phyloP scores from a whole-genome alignment of 2,888 invertebrate genomes.

The Chalcosyrphus nemorum region DNA sequence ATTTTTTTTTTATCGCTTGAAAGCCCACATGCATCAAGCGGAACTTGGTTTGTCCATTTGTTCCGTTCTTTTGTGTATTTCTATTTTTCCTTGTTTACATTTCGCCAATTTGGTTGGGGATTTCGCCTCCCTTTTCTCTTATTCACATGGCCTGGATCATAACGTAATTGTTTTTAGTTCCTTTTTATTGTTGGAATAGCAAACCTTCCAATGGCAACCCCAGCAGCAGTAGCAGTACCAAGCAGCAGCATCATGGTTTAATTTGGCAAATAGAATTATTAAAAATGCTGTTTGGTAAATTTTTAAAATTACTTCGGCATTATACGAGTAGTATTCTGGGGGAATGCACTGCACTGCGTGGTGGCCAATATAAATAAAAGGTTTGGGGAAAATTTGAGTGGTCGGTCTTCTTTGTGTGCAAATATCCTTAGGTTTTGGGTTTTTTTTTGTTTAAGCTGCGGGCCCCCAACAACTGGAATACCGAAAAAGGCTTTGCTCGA shows the following conservation, averaged over 20 bases:
- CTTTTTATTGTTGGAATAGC: constrained; percentile 37
- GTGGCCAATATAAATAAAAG: constrained; percentile 49
- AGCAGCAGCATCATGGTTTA: constrained; percentile 62
- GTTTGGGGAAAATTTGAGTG: constrained; percentile 62
- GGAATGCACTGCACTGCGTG: constrained; percentile 47
- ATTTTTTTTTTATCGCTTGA: constrained; percentile 23
- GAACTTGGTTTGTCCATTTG: constrained; percentile 23
- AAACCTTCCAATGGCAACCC: not conserved
- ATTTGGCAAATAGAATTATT: constrained; percentile 74
- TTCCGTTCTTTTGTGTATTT: constrained; percentile 5
- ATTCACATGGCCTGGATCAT: constrained; percentile 23
- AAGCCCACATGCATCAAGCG: constrained; percentile 18
- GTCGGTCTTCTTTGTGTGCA: constrained; percentile 58
- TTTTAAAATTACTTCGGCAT: constrained; percentile 67
- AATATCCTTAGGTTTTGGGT: constrained; percentile 58
- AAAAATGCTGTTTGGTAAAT: constrained; percentile 74
- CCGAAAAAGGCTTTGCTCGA: constrained; percentile 45
- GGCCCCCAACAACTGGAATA: constrained; percentile 47
- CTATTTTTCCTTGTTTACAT: constrained; percentile 48
- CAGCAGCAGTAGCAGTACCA: too few relatives aligned
- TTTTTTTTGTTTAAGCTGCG: constrained; percentile 37
- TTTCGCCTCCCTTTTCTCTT: constrained; percentile 12
- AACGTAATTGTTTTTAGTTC: constrained; percentile 57
- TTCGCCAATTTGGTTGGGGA: constrained; percentile 51
- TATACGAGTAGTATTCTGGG: constrained; percentile 27